Percentiles rank a stretch among this genome's conserved stretches.
Conservation (phyloP, 2,113 vertebrate species). For the Holacanthus passer region DNA sequence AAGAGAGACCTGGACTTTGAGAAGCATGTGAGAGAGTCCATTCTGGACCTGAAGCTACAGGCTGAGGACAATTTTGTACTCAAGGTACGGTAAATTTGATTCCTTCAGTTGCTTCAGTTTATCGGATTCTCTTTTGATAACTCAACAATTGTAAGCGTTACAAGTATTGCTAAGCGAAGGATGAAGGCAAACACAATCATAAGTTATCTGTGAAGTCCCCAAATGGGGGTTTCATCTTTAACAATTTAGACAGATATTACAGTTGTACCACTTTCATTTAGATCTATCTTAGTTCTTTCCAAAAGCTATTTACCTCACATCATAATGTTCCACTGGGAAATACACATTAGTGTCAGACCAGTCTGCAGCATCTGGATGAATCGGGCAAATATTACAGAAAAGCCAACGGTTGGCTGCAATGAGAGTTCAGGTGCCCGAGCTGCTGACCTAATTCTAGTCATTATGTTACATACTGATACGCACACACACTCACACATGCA, state of each 20-base stretch:
- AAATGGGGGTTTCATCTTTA: conserved; percentile 60
- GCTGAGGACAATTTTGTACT: conserved; percentile 96
- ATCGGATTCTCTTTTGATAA: conserved; percentile 53
- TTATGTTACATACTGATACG: conserved; percentile 62
- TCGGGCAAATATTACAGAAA: conserved; percentile 78
- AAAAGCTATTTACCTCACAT: conserved; percentile 76
- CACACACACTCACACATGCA: conserved; percentile 35
- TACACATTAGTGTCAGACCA: conserved; percentile 81
- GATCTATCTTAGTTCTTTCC: conserved; percentile 71
- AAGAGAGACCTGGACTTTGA: conserved; percentile 91
- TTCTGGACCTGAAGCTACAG: conserved; percentile 91
- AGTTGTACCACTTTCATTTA: conserved; percentile 71
- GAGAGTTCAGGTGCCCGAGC: conserved; percentile 73
- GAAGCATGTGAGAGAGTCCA: conserved; percentile 87
- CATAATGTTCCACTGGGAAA: conserved; percentile 70
- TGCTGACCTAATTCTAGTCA: conserved; percentile 78
- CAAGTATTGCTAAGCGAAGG: conserved; percentile 13
- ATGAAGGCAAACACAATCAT: conserved; percentile 60
- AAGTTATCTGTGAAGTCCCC: conserved; percentile 54
- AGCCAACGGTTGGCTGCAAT: conserved; percentile 62
- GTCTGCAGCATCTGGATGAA: conserved; percentile 77
- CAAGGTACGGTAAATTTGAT: conserved; percentile 91
- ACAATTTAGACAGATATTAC: conserved; percentile 71
- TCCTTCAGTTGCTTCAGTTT: conserved; percentile 29
- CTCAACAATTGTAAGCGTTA: conserved; percentile 16